These are phyloP conservation scores for Sturnira hondurensis DNA, from an alignment of 2,113 vertebrate species.

Conservation along the genomic window DNA sequence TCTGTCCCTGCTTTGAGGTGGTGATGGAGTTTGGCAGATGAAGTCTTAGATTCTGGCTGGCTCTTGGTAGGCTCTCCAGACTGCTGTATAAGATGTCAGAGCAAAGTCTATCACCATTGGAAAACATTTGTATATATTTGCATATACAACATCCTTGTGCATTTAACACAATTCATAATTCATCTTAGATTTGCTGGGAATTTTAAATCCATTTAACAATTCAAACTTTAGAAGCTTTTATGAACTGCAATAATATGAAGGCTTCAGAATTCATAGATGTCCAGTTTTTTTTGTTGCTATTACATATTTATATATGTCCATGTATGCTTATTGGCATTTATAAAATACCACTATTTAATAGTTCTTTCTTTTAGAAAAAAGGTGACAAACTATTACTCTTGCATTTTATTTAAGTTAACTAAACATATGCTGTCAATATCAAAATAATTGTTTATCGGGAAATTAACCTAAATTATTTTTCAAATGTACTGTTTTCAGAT, in stretches of 20 bases:
- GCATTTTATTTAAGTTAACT: slow-evolving; percentile 20
- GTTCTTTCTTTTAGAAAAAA: neutral
- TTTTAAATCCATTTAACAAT: neutral
- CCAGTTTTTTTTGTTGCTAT: neutral
- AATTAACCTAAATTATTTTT: slow-evolving; percentile 19
- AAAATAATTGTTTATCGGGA: neutral
- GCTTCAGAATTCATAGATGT: neutral
- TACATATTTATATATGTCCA: neutral
- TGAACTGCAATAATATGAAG: neutral
- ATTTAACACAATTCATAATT: neutral
- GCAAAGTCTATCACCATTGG: neutral
- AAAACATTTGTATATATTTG: neutral
- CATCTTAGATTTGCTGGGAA: neutral
- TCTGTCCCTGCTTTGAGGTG: neutral
- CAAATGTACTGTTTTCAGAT: slow-evolving; percentile 17
- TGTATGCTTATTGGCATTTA: neutral
- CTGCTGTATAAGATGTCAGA: neutral
- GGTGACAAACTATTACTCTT: neutral
- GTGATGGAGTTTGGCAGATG: neutral
- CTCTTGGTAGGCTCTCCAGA: neutral
- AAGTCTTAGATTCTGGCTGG: neutral
- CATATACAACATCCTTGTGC: neutral
- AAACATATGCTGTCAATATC: neutral
- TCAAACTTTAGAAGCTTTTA: slow-evolving; percentile 6
- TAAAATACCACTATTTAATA: neutral